Evolutionary conservation across 2,113 vertebrate genomes (phyloP), one percentile per base, ranked within the genome.

Genomic region (Glaucomys volans): DNA sequence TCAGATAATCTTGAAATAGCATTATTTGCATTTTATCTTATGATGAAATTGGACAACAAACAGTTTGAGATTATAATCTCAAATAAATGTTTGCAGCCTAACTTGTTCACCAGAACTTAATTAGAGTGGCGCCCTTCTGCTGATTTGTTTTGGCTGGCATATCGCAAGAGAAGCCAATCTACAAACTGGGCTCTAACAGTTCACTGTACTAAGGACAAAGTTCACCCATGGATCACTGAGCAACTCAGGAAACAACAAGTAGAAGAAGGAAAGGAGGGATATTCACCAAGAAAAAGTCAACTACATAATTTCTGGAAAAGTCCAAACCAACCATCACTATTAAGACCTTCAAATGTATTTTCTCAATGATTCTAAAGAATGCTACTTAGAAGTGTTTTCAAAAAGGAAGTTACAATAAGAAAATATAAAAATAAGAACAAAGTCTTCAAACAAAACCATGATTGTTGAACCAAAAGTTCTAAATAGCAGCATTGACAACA

Each of bases 331-430:
- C 35, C 71, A 82, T 35, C 84, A 82, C 64, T 72, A 90, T 47
- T 57, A 86, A 95, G 28, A 96, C 52, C 87, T 87, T 57, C 66
- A 88, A 79, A 88, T 77, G n/a, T 76, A 4, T 89, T 91, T 81
- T 86, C 22, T 89, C 79, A 91, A 86, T 86, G 30, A 81, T 71
- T 89, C 77, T 94, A 72, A 72, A 87, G 69, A 83, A 77, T 22
- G 0, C 9, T n/a, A 72, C 13, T 91, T 79, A 94, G 40, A 79
- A 77, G 35, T 10, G 62, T 52, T 86, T 75, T 87, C 8, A 47
- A 74, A 90, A 81, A 13, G 35, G 18, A 86, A 77, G 28, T 32
- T 64, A 62, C 37, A 16, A 52, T 52, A 69, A 57, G 32, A 83
- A 35, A 22, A 62, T 66, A 18, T 14, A 47, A 91, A 40, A 83